Evolutionary conservation across 2,797 vertebrate genomes (phyloP).

Genomic region (Amblyraja radiata): DNA sequence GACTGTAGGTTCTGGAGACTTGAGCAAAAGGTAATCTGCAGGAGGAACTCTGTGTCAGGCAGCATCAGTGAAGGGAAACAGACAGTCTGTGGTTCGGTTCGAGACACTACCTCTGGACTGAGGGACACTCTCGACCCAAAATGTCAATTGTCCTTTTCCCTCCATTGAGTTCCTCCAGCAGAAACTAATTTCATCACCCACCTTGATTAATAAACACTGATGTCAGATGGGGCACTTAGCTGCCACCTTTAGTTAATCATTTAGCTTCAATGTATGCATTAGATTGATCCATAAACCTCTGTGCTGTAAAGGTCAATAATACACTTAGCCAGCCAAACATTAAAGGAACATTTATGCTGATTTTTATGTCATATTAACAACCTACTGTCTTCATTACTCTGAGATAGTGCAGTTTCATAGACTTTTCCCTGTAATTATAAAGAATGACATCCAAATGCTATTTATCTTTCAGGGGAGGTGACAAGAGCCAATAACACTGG

Average conservation of each 20-base stretch:
- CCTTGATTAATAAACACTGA: too few relatives aligned
- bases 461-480: constrained; percentile 56
- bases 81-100: too few relatives aligned
- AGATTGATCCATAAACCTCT: background rate
- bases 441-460: background rate
- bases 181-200: background rate
- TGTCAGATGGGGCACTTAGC: background rate
- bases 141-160: too few relatives aligned
- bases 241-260: background rate
- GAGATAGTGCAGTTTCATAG: background rate
- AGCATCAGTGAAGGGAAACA: too few relatives aligned
- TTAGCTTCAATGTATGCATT: background rate
- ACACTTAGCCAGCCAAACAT: background rate
- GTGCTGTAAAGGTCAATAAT: background rate
- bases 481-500: constrained; percentile 51
- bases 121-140: too few relatives aligned
- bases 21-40: too few relatives aligned
- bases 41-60: too few relatives aligned
- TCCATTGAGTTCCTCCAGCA: too few relatives aligned
- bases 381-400: background rate
- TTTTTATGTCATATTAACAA: background rate
- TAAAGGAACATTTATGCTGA: background rate
- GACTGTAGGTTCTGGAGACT: too few relatives aligned
- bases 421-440: background rate
- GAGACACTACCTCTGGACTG: too few relatives aligned